phyloP scores from a whole-genome alignment of 2,797 vertebrate species.

The Acanthiza pusilla region DNA sequence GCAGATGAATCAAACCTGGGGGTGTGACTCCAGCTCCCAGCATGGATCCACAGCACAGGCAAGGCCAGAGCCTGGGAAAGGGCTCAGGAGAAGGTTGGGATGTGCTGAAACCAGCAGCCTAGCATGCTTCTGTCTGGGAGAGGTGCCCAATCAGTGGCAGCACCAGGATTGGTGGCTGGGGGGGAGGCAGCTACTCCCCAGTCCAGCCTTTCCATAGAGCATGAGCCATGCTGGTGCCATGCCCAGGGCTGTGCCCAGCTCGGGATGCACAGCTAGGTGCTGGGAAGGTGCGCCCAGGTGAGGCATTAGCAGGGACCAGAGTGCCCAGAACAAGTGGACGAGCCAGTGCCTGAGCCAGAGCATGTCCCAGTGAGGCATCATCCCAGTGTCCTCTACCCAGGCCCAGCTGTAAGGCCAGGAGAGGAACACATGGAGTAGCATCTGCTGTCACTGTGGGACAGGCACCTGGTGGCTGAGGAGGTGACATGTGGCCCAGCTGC shows the following conservation, averaged over 20 bases:
- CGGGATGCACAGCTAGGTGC: neutral
- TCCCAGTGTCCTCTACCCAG: too few species aligned
- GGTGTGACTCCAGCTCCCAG: neutral
- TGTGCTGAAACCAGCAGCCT: neutral
- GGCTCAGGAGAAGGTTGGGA: neutral
- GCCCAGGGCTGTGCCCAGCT: neutral
- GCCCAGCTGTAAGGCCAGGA: neutral
- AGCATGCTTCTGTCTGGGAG: rapidly evolving
- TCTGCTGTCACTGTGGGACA: rapidly evolving
- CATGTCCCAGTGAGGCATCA: neutral
- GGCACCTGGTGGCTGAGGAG: neutral
- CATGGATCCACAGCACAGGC: neutral
- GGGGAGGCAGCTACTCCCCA: neutral
- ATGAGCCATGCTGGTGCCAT: rapidly evolving
- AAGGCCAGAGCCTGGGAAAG: neutral
- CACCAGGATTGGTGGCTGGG: rapidly evolving
- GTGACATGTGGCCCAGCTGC: neutral
- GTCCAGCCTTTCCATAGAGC: rapidly evolving
- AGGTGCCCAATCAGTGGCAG: rapidly evolving
- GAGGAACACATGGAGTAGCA: rapidly evolving
- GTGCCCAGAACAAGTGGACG: neutral
- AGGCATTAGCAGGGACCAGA: rapidly evolving
- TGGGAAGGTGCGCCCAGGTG: rapidly evolving
- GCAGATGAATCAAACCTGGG: neutral
- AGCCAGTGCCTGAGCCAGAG: neutral